A percentile compares a stretch with the other conserved stretches of the same genome.
These are phyloP conservation scores for Antheraea yamamai DNA, from an alignment of 2,888 invertebrate species.

Conservation along the genomic window DNA sequence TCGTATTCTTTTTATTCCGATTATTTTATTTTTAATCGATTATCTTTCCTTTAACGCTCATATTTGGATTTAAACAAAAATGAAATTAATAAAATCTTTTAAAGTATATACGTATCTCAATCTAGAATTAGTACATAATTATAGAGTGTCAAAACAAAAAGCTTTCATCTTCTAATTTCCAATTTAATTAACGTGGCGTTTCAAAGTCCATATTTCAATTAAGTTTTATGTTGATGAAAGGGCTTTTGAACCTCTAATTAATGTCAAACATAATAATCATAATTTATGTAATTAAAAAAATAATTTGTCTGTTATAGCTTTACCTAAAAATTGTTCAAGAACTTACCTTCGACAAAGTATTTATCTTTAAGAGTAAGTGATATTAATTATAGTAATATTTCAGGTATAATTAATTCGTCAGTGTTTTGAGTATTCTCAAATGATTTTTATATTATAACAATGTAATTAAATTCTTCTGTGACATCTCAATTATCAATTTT, in stretches of 20 bases:
- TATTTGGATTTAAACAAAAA: conserved; percentile 5
- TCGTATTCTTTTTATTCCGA: too few relatives aligned
- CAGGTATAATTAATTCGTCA: too few relatives aligned
- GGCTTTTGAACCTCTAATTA: conserved; percentile 37
- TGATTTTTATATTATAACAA: too few relatives aligned
- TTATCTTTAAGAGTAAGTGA: not conserved
- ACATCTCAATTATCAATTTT: too few relatives aligned
- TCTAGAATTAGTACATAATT: conserved; percentile 41
- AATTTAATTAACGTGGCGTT: conserved; percentile 44
- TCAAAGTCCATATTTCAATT: conserved; percentile 35
- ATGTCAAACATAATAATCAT: conserved; percentile 33
- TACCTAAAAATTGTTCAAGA: not conserved
- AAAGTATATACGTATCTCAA: conserved; percentile 31
- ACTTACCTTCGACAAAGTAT: not conserved
- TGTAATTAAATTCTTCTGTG: too few relatives aligned
- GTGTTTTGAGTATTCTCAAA: too few relatives aligned
- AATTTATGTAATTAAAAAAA: conserved; percentile 20
- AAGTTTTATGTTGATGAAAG: conserved; percentile 31
- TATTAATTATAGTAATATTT: too few relatives aligned
- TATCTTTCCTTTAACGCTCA: not conserved
- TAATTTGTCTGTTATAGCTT: not conserved
- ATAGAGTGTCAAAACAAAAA: conserved; percentile 48
- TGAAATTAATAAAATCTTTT: conserved; percentile 23
- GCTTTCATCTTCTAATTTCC: conserved; percentile 45
- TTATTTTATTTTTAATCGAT: too few relatives aligned